Base-by-base conservation (phyloP, 2,113 vertebrate species). In the Saguinus imperator region DNA sequence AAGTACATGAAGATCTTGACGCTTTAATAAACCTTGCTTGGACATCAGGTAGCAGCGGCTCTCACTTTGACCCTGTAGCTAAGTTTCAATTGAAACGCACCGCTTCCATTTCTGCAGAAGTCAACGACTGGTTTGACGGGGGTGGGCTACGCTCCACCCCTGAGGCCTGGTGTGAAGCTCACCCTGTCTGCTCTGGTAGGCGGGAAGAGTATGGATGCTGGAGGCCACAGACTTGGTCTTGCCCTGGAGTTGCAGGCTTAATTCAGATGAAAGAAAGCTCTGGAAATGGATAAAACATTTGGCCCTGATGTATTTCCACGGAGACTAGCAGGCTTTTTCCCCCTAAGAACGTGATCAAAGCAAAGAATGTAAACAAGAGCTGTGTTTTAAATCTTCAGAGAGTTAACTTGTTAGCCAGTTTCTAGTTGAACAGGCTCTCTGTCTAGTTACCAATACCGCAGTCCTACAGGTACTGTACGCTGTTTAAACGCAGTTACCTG, bases 141-240 rank as follows among this genome's bases (percentile, higher is more conserved):
- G 21, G 70, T 3, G 21, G 37, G 21, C 37, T 40, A 40, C 37
- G 23, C 70, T 40, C 37, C 21, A 37, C 37, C 2, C 11, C 21
- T 25, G 37, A 73, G 20, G 73, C 73, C 13, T 45, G 43, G 99
- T 96, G 99, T 99, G 98, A 99, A 99, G 98, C 99, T 99, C 66
- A 98, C 98, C 2, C 98, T 99, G 58, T 99, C 99, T 0, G 99
- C 99, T 32, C 98, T 99, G 97, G 98, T 99, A 94, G 99, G 99
- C 85, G 99, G 99, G 68, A 99, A 99, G 98, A 99, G 98, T 97
- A 99, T 99, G 97, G 99, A 99, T 94, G 98, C 99, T 91, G 99
- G 99, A 94, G 99, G 99, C 95, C 99, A 99, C 98, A 99, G 99
- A 98, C 99, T 99, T 88, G 99, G 99, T 93, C 98, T 99, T 97